Conservation (phyloP, 2,113 vertebrate species). For the Saimiri boliviensis region DNA sequence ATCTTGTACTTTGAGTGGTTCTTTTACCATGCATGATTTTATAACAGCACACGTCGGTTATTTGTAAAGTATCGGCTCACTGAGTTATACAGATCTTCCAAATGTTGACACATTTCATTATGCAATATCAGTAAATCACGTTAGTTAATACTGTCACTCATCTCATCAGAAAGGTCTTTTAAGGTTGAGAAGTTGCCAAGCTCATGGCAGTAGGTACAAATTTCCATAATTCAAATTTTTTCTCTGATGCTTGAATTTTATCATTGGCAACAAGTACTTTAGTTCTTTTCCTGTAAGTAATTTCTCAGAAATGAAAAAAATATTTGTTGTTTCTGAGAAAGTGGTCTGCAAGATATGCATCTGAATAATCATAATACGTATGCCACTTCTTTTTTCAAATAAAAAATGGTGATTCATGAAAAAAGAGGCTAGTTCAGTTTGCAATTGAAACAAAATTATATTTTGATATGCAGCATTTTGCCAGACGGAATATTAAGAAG, state of each 20-base stretch:
- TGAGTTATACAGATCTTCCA: background rate
- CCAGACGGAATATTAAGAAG: background rate
- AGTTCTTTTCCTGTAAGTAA: conserved; percentile 2
- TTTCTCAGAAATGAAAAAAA: conserved; percentile 5
- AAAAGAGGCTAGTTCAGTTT: background rate
- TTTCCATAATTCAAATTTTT: background rate
- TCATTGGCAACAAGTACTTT: background rate
- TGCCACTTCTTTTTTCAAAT: background rate
- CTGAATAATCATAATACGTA: background rate
- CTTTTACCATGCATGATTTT: background rate
- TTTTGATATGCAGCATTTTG: background rate
- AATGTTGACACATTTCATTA: background rate
- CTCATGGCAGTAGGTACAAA: background rate
- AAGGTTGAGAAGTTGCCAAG: background rate
- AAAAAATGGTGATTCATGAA: background rate
- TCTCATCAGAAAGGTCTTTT: background rate
- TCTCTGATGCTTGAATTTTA: background rate
- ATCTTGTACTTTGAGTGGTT: background rate
- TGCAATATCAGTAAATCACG: background rate
- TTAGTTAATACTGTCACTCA: background rate
- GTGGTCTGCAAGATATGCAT: background rate
- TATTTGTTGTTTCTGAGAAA: background rate
- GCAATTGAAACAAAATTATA: background rate
- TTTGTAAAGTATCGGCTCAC: background rate
- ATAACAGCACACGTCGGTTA: background rate